These are phyloP conservation scores for Ephestia elutella DNA, from an alignment of 1,140 invertebrate species.

Conservation along the genomic window DNA sequence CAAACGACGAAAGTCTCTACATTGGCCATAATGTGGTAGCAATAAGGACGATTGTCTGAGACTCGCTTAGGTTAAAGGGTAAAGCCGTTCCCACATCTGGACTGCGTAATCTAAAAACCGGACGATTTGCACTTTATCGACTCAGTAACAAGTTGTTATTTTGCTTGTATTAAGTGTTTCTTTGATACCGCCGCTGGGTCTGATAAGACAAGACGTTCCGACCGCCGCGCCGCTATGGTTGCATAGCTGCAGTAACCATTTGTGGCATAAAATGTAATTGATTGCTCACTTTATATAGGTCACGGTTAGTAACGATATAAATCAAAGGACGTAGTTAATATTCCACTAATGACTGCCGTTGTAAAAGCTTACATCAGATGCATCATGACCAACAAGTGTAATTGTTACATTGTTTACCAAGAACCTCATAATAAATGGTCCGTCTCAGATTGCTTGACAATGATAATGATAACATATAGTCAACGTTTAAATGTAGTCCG, in stretches of 20 bases:
- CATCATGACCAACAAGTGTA: neutral
- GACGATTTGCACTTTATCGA: constrained; percentile 42
- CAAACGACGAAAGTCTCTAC: constrained; percentile 26
- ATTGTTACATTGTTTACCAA: neutral
- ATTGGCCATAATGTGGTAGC: constrained; percentile 10
- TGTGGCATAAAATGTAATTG: constrained; percentile 39
- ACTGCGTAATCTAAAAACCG: constrained; percentile 17
- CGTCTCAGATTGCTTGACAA: neutral
- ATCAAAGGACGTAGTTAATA: constrained; percentile 22
- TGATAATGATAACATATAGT: neutral
- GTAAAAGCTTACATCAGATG: neutral
- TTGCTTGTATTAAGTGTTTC: constrained; percentile 29
- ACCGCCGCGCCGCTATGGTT: constrained; percentile 23
- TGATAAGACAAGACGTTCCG: constrained; percentile 41
- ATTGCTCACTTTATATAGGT: constrained; percentile 38
- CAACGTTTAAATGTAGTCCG: no score
- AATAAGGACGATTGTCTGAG: constrained; percentile 2
- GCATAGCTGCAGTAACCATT: constrained; percentile 36
- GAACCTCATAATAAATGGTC: neutral
- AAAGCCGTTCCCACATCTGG: constrained; percentile 42
- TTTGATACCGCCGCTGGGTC: constrained; percentile 49
- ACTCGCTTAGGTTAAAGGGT: constrained; percentile 45
- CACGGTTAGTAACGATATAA: constrained; percentile 39
- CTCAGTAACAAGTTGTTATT: constrained; percentile 31
- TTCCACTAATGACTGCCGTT: neutral